Conservation (phyloP, 2,797 vertebrate genomes). For the Ammospiza maritima region DNA sequence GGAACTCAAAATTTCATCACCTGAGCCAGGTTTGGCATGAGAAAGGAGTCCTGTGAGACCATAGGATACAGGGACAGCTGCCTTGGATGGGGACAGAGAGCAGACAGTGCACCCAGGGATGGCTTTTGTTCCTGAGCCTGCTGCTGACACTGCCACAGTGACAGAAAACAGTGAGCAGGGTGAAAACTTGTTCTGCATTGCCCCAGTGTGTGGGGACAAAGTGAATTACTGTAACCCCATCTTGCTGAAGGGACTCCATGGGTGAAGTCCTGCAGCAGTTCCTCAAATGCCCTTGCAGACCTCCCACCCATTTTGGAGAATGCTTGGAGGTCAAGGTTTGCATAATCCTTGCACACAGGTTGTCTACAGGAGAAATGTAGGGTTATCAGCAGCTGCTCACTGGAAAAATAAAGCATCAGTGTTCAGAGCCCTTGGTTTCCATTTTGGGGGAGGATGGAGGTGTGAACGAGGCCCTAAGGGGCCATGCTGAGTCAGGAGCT, state of each 20-base stretch:
- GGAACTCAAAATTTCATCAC: neutral
- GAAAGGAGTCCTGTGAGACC: neutral
- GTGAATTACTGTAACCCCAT: fast-evolving
- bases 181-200: neutral
- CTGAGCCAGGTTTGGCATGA: neutral
- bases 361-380: fast-evolving
- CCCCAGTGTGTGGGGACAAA: fast-evolving
- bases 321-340: neutral
- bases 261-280: neutral
- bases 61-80: neutral
- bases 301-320: neutral
- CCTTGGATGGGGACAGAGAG: neutral
- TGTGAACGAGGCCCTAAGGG: neutral
- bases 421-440: neutral
- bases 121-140: neutral
- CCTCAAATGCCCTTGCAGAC: neutral
- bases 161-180: fast-evolving
- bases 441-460: neutral
- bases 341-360: neutral
- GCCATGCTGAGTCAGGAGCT: neutral
- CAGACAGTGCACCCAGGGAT: neutral
- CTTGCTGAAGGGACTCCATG: fast-evolving
- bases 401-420: neutral
- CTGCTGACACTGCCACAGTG: fast-evolving
- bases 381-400: neutral